Conservation (phyloP, 2,797 vertebrate genomes). For the Phataginus tricuspis region DNA sequence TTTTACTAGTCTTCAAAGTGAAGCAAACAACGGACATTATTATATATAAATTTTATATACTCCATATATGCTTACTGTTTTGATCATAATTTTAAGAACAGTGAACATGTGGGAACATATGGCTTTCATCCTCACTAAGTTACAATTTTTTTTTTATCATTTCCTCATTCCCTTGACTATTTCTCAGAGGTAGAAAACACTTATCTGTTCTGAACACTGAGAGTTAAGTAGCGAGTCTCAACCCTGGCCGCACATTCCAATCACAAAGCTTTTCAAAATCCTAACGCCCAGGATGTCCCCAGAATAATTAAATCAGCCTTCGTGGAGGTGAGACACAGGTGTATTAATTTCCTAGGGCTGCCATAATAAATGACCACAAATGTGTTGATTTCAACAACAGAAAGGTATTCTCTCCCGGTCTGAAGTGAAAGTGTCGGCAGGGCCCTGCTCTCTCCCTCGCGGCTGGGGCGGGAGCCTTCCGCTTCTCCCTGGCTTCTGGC, state of each 20-base stretch:
- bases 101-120: background rate
- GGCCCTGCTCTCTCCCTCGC: background rate
- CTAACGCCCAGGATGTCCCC: background rate
- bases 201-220: background rate
- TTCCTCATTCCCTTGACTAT: background rate
- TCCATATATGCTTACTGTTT: background rate
- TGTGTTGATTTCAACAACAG: background rate
- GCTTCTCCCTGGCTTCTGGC: background rate
- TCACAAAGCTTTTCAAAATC: background rate
- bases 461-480: background rate
- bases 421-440: background rate
- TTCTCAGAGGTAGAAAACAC: background rate
- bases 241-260: background rate
- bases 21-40: background rate
- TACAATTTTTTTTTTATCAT: background rate
- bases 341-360: background rate
- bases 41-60: background rate
- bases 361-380: background rate
- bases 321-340: background rate
- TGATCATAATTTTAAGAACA: background rate
- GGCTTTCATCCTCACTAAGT: background rate
- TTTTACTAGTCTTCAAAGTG: slow-evolving; percentile 1
- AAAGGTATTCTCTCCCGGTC: background rate
- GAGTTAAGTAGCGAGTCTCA: background rate
- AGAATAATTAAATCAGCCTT: slow-evolving; percentile 2